Evolutionary conservation across 2,797 vertebrate species (phyloP).

Genomic region (Botia kubotai): DNA sequence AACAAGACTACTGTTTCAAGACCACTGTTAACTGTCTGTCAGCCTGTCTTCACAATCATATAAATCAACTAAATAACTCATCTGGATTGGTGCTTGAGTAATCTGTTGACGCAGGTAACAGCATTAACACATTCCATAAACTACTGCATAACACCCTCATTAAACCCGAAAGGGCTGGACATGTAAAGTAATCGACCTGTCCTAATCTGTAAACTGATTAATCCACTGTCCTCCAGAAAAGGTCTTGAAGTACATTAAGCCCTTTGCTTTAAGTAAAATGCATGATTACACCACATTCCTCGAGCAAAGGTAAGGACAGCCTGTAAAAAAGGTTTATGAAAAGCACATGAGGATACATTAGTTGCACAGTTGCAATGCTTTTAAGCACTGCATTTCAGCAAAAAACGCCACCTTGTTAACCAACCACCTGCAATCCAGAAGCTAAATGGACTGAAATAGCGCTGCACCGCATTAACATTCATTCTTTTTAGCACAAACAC

Average conservation of each 20-base stretch:
- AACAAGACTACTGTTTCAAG: constrained; percentile 12
- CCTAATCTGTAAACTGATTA: constrained; percentile 30
- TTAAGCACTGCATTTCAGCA: neutral
- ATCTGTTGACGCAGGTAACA: constrained; percentile 38
- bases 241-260: constrained; percentile 1
- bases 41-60: constrained; percentile 8
- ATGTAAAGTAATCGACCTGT: constrained; percentile 13
- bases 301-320: neutral
- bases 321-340: neutral
- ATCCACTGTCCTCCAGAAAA: constrained; percentile 7
- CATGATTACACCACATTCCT: neutral
- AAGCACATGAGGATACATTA: neutral
- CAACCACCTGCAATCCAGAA: too few species aligned
- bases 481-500: neutral
- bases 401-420: neutral
- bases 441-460: neutral
- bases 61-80: constrained; percentile 14
- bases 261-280: neutral
- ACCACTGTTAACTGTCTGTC: constrained; percentile 4
- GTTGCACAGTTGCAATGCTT: neutral
- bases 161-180: constrained; percentile 4
- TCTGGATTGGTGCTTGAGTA: neutral
- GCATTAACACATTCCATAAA: constrained; percentile 64
- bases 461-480: neutral
- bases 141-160: constrained; percentile 58